Base-by-base conservation (phyloP, 92 coral and sea anemone genomes). In the Actinernus sp. region DNA sequence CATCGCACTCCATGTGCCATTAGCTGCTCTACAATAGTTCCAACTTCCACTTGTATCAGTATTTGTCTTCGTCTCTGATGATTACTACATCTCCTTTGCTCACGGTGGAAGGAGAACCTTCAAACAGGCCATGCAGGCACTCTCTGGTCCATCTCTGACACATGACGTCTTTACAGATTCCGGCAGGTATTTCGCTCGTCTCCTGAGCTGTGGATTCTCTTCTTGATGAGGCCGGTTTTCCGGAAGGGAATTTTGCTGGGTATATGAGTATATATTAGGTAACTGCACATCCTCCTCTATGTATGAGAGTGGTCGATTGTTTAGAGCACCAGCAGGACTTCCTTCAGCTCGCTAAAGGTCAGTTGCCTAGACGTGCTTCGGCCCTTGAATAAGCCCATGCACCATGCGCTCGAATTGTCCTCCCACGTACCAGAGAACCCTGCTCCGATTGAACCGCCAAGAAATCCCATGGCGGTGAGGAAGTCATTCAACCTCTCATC, bases 351-450 rank as follows among this genome's bases (percentile, higher is more conserved):
- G n/a, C n/a, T n/a, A 26, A 41, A n/a, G n/a, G n/a, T n/a, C n/a
- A n/a, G n/a, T n/a, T n/a, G n/a, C n/a, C n/a, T n/a, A n/a, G n/a
- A n/a, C n/a, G n/a, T n/a, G n/a, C n/a, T n/a, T n/a, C n/a, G n/a
- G n/a, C n/a, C n/a, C n/a, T n/a, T n/a, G n/a, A n/a, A n/a, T n/a
- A n/a, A n/a, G n/a, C n/a, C n/a, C n/a, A n/a, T n/a, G n/a, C n/a
- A 55, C 22, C 61, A 29, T 55, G 24, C 61, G 23, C 24, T 55
- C 41, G 10, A 55, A 55, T n/a, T 55, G 61, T 12, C 41, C 61
- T 55, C 41, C 60, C 60, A n/a, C n/a, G n/a, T n/a, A n/a, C n/a
- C n/a, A n/a, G n/a, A n/a, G n/a, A n/a, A n/a, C 37, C 29, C 60
- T 40, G 32, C 37, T 12, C 30, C 31, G 61, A 17, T 55, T 30